A percentile compares a stretch with the other conserved stretches of the same genome.
phyloP scores from a whole-genome alignment of 35 echinoderm and acorn worm species.

The Chiridota heheva region DNA sequence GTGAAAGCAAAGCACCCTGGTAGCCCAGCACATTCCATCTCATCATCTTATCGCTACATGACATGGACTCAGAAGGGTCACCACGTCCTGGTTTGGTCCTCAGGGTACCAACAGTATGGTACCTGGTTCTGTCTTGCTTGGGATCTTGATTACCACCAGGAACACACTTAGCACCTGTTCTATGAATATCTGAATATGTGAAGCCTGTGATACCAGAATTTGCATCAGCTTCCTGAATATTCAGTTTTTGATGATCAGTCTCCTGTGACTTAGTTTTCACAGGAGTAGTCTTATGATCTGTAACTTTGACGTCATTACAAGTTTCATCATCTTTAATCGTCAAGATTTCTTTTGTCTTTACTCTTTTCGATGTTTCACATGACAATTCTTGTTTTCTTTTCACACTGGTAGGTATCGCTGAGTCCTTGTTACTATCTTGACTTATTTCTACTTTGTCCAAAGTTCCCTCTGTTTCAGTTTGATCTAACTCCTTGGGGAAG shows the following conservation, averaged over 20 bases:
- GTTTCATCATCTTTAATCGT: background rate
- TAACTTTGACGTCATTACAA: background rate
- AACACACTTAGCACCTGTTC: slow-evolving; percentile 92
- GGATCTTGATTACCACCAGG: slow-evolving; percentile 66
- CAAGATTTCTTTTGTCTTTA: background rate
- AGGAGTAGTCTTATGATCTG: background rate
- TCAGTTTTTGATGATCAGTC: background rate
- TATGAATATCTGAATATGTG: slow-evolving; percentile 53
- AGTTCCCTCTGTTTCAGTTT: too few relatives aligned
- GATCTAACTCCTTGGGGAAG: slow-evolving; percentile 54
- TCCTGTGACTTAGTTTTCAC: background rate
- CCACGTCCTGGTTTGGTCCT: slow-evolving; percentile 85
- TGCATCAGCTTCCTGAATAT: background rate
- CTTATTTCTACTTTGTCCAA: too few relatives aligned
- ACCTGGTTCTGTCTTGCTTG: slow-evolving; percentile 26
- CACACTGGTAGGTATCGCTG: too few relatives aligned
- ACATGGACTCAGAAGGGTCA: slow-evolving; percentile 78
- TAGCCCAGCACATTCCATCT: slow-evolving; percentile 79
- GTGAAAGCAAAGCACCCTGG: slow-evolving; percentile 92
- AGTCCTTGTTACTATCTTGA: too few relatives aligned
- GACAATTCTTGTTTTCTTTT: too few relatives aligned
- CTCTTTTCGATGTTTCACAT: too few relatives aligned
- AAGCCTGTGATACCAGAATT: background rate
- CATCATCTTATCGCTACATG: slow-evolving; percentile 95
- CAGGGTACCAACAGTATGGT: slow-evolving; percentile 72